Base-by-base conservation (phyloP, 2,888 invertebrate genomes). In the Drosophila kanekoi region DNA sequence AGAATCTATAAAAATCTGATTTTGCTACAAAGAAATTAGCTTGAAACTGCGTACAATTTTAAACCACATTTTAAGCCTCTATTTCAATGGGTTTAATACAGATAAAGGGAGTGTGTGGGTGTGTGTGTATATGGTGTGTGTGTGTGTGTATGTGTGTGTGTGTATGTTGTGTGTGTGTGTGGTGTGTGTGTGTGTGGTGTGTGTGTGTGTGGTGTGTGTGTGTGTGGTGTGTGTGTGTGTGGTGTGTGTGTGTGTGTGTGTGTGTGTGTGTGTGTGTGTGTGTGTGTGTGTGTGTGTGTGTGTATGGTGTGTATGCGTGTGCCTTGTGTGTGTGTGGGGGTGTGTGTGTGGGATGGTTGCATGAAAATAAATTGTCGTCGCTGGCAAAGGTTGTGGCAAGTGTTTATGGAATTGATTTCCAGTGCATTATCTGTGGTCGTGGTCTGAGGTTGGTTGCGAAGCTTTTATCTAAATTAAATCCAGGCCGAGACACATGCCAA, bases 381-480 rank as follows among this genome's bases (percentile, higher is more conserved):
- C 63, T 63, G 67, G 51, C 89, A 77, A 58, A 70, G 82, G 83
- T 72, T 80, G 54, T 54, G 71, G 62, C 62, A 79, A 77, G 74
- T 77, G 89, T 71, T 79, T 75, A 79, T 75, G 75, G 75, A 81
- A 85, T 85, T 89, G 85, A 81, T 84, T 87, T 79, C 28, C 71
- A 84, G 81, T 76, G 85, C 66, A 87, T 78, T 88, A 77, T 78
- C 71, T 49, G 56, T 35, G 11, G 32, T 20, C 43, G 56, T 20
- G 9, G 16, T 18, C 52, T 20, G 40, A 6, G 47, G 20, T 28
- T 16, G 47, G 8, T 28, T 49, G 74, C 38, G 78, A 89, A 81
- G 81, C 87, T 87, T 87, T 87, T 87, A 87, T 87, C 87, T 86
- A 87, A 89, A 87, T 87, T 87, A 89, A 87, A 87, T 87, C 88